Evolutionary conservation across 2,797 vertebrate genomes (phyloP).

Genomic region (Discoglossus pictus): DNA sequence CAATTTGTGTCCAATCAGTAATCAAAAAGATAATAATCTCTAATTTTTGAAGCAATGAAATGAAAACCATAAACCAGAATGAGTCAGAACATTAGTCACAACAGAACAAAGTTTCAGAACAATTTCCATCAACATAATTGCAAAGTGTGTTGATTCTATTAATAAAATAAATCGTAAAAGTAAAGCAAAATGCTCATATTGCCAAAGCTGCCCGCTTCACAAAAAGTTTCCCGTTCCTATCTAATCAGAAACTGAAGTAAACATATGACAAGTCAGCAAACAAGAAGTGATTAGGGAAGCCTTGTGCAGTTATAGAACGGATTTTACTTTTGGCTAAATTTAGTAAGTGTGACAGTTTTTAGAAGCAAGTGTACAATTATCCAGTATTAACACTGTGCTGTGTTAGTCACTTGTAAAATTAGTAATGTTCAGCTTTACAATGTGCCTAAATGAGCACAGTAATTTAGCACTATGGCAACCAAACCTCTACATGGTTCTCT

Average conservation of each 20-base stretch:
- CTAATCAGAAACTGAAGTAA: constrained; percentile 4
- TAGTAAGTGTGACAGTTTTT: constrained; percentile 52
- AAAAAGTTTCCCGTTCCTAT: constrained; percentile 23
- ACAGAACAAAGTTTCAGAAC: too few relatives aligned
- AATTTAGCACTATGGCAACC: constrained; percentile 50
- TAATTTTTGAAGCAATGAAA: too few relatives aligned
- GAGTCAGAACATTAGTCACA: too few relatives aligned
- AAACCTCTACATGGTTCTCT: constrained; percentile 39
- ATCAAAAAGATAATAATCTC: too few relatives aligned
- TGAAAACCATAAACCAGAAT: too few relatives aligned
- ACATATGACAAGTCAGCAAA: constrained; percentile 33
- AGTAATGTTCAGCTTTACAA: constrained; percentile 46
- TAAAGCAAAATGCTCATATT: too few relatives aligned
- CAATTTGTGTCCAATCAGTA: too few relatives aligned
- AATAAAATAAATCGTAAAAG: too few relatives aligned
- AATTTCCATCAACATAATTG: too few relatives aligned
- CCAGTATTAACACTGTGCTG: constrained; percentile 43
- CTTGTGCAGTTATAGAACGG: constrained; percentile 13
- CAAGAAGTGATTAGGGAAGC: constrained; percentile 25
- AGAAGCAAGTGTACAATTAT: constrained; percentile 50
- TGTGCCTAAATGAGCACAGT: constrained; percentile 49
- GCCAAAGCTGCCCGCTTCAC: too few relatives aligned
- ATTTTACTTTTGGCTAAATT: constrained; percentile 36
- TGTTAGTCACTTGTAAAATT: constrained; percentile 51
- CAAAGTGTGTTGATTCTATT: too few relatives aligned